Conservation (phyloP, 2,797 vertebrate species). For the Otolemur crassicaudatus region DNA sequence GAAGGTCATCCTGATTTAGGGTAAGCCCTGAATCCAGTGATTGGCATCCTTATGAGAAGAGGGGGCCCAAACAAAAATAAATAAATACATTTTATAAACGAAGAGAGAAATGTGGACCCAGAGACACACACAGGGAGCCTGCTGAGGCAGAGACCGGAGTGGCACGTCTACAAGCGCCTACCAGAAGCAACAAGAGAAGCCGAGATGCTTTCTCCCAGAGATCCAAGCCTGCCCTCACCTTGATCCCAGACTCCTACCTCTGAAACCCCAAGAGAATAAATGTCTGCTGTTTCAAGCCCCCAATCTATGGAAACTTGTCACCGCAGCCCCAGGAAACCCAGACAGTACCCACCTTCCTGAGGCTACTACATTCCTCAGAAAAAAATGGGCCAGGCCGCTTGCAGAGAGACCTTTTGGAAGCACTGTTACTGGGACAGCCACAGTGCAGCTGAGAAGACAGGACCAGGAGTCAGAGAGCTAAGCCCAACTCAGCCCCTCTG, state of each 20-base stretch:
- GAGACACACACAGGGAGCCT: background rate
- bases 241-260: background rate
- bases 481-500: no score
- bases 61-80: background rate
- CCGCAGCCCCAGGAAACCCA: background rate
- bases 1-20: background rate
- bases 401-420: background rate
- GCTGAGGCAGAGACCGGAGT: background rate
- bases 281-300: background rate
- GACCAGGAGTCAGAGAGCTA: background rate
- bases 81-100: background rate
- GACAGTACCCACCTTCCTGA: background rate
- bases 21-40: background rate
- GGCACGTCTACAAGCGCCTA: background rate
- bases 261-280: background rate
- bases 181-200: no score
- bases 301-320: background rate
- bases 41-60: background rate
- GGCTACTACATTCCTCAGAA: background rate
- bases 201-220: accelerated
- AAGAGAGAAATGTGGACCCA: background rate
- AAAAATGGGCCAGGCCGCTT: background rate
- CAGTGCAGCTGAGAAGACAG: background rate
- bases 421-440: background rate
- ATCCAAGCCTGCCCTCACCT: background rate